These are phyloP conservation scores for Mus pahari DNA, from an alignment of 2,113 vertebrate genomes.

Conservation along the genomic window DNA sequence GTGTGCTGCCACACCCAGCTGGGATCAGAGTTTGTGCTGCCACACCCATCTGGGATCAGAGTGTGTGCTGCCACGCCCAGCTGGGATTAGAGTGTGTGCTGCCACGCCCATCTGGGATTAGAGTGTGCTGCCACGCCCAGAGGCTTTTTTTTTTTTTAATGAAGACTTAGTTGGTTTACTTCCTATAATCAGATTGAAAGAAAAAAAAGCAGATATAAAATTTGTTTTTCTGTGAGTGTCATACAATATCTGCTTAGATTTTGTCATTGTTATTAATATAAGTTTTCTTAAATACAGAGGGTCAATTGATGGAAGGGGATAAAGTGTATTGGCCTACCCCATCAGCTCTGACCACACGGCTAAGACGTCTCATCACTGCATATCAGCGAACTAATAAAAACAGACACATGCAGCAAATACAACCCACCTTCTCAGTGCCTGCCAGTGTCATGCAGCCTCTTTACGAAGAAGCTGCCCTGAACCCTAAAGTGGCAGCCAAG, in stretches of 20 bases:
- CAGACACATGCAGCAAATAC: conserved; percentile 94
- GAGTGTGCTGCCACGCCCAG: neutral
- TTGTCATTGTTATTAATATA: conserved; percentile 37
- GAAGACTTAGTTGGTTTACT: neutral
- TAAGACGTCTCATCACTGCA: conserved; percentile 97
- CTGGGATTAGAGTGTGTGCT: neutral
- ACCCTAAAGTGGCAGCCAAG: conserved; percentile 98
- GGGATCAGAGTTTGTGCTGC: neutral
- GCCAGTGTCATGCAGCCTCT: conserved; percentile 90
- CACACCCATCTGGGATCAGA: neutral
- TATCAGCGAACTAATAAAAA: conserved; percentile 97
- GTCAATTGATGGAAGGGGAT: conserved; percentile 90
- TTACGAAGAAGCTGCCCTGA: conserved; percentile 91
- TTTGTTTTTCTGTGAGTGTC: conserved; percentile 14
- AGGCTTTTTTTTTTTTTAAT: neutral
- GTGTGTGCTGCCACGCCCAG: neutral
- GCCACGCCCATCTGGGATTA: neutral
- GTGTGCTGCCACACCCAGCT: neutral
- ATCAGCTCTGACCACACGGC: conserved; percentile 95
- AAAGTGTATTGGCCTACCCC: conserved; percentile 96
- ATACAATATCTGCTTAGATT: conserved; percentile 8
- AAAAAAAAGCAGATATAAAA: neutral
- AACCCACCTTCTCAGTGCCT: conserved; percentile 89
- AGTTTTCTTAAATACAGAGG: conserved; percentile 86
- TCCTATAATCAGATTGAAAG: neutral